These are phyloP conservation scores for Diorhabda elongata DNA, from an alignment of 1,140 invertebrate species.

Conservation along the genomic window DNA sequence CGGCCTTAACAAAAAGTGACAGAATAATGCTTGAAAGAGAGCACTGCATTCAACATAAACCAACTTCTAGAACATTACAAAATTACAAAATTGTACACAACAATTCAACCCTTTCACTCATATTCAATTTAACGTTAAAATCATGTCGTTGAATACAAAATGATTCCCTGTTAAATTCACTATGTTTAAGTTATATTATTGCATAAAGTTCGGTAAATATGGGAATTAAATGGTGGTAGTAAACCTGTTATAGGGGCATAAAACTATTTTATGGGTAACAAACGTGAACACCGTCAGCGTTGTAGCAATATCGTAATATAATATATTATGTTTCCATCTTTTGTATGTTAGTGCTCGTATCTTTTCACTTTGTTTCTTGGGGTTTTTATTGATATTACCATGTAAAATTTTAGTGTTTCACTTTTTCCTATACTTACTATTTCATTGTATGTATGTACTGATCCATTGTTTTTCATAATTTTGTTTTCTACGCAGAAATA, in stretches of 20 bases:
- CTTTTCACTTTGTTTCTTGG: neutral
- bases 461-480: too few relatives aligned
- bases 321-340: neutral
- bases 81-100: too few relatives aligned
- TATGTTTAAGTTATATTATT: slow-evolving; percentile 1
- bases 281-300: slow-evolving; percentile 3
- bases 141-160: neutral
- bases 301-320: neutral
- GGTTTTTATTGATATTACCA: neutral
- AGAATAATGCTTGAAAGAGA: too few relatives aligned
- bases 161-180: neutral
- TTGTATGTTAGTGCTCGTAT: neutral
- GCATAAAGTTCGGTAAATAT: slow-evolving; percentile 4
- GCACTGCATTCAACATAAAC: too few relatives aligned
- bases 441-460: too few relatives aligned
- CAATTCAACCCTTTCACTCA: neutral
- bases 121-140: slow-evolving; percentile 3
- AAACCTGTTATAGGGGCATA: slow-evolving; percentile 1
- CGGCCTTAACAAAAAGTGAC: too few relatives aligned
- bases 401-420: neutral
- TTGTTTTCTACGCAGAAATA: too few relatives aligned
- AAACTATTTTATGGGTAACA: slow-evolving; percentile 8
- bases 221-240: slow-evolving; percentile 8
- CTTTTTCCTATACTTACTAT: neutral
- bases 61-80: too few relatives aligned